Evolutionary conservation across 1,140 invertebrate species (phyloP).

Genomic region (Drosophila ficusphila): DNA sequence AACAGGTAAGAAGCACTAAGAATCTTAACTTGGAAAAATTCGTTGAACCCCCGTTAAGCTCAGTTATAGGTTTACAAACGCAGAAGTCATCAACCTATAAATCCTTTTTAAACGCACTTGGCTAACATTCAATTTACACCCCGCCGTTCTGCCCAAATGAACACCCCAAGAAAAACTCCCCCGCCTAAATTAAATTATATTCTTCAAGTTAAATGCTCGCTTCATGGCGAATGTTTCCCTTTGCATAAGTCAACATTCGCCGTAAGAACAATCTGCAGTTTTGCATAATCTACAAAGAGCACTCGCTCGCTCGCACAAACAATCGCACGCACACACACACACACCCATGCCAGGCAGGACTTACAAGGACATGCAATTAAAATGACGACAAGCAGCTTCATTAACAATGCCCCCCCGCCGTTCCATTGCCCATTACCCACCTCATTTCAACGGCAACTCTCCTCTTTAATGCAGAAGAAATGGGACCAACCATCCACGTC

Average conservation of each 20-base stretch:
- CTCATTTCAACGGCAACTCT: constrained; percentile 33
- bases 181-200: constrained; percentile 34
- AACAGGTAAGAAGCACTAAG: constrained; percentile 63
- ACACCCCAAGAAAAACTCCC: constrained; percentile 5
- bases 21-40: not conserved
- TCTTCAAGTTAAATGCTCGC: constrained; percentile 25
- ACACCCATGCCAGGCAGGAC: not conserved
- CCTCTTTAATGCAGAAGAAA: constrained; percentile 64
- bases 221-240: constrained; percentile 20
- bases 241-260: constrained; percentile 34
- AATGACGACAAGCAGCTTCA: constrained; percentile 75
- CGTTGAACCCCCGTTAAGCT: too few relatives aligned
- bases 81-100: too few relatives aligned
- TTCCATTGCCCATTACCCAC: not conserved
- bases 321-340: constrained; percentile 2
- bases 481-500: constrained; percentile 77
- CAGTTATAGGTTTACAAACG: too few relatives aligned
- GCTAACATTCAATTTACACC: not conserved
- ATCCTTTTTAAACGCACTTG: too few relatives aligned
- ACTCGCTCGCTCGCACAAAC: constrained; percentile 29
- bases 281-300: constrained; percentile 56
- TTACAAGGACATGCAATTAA: constrained; percentile 68
- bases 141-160: constrained; percentile 6
- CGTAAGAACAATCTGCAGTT: constrained; percentile 38
- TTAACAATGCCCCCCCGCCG: constrained; percentile 52